A percentile compares a stretch with the other conserved stretches of the same genome.
Conservation (phyloP, 2,113 vertebrate species). For the Muntiacus reevesi region DNA sequence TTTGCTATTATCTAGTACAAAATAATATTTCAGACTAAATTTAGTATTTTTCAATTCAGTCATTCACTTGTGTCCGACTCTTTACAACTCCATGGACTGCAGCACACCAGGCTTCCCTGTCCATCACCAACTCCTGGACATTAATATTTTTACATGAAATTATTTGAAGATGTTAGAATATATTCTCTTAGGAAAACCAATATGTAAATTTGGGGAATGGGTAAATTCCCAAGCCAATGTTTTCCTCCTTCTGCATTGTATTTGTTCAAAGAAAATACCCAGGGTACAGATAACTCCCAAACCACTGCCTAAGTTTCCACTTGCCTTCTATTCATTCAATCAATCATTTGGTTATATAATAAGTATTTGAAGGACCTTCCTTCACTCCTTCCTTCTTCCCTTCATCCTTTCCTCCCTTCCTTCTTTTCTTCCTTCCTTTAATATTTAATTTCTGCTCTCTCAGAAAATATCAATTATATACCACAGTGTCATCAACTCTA, state of each 20-base stretch:
- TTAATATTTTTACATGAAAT: not conserved
- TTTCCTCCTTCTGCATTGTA: not conserved
- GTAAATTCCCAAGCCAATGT: not conserved
- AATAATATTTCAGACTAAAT: not conserved
- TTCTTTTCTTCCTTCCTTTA: not conserved
- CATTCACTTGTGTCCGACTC: not conserved
- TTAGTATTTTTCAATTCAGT: not conserved
- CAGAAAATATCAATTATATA: not conserved
- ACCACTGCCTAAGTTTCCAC: not conserved
- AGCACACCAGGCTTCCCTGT: not conserved
- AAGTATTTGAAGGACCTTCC: not conserved
- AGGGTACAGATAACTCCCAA: not conserved
- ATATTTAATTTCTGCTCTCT: not conserved
- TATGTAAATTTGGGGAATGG: not conserved
- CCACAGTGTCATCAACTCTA: not conserved
- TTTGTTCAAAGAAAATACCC: not conserved
- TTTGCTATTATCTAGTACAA: not conserved
- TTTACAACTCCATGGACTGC: not conserved
- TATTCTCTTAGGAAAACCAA: not conserved
- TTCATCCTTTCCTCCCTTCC: not conserved
- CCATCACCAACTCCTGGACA: not conserved
- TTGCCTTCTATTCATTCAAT: not conserved
- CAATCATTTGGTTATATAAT: not conserved
- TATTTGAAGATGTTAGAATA: not conserved
- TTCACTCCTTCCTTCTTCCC: not conserved